These are phyloP conservation scores for Sminthurides bifidus DNA, from an alignment of 1,140 invertebrate genomes.

Conservation along the genomic window DNA sequence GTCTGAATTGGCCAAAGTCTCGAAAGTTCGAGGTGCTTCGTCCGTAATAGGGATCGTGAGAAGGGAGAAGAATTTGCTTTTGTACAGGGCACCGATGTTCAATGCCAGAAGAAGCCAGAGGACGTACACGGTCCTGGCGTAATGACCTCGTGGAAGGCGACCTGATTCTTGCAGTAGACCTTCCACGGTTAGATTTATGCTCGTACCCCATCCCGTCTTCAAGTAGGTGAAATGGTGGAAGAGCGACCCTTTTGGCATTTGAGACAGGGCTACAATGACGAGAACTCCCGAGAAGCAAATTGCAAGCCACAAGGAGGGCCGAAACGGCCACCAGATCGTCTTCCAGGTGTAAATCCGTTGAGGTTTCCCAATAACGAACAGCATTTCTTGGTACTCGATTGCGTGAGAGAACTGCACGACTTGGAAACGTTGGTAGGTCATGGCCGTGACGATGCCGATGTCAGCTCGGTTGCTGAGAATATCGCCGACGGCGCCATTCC, in stretches of 20 bases:
- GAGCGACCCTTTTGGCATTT: too few species aligned
- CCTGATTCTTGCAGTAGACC: not conserved
- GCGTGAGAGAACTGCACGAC: not conserved
- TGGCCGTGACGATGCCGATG: not conserved
- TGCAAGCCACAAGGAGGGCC: not conserved
- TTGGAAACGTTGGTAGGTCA: not conserved
- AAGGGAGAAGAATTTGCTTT: not conserved
- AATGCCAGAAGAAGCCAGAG: not conserved
- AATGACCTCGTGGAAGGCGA: not conserved
- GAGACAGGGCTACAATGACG: not conserved
- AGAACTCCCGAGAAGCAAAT: not conserved
- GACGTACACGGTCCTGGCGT: not conserved
- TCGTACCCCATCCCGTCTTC: too few species aligned
- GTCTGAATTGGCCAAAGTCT: not conserved
- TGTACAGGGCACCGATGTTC: not conserved
- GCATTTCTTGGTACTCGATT: not conserved
- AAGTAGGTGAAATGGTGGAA: too few species aligned
- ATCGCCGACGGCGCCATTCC: not conserved
- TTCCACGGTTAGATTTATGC: not conserved
- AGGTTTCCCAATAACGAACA: not conserved
- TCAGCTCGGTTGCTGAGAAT: not conserved
- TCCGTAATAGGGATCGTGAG: not conserved
- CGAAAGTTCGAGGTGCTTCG: not conserved
- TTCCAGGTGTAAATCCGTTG: not conserved
- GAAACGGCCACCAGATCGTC: not conserved